Evolutionary conservation across 1,140 invertebrate species (phyloP), one percentile per base, ranked within the genome.

Genomic region (Drosophila tropicalis): DNA sequence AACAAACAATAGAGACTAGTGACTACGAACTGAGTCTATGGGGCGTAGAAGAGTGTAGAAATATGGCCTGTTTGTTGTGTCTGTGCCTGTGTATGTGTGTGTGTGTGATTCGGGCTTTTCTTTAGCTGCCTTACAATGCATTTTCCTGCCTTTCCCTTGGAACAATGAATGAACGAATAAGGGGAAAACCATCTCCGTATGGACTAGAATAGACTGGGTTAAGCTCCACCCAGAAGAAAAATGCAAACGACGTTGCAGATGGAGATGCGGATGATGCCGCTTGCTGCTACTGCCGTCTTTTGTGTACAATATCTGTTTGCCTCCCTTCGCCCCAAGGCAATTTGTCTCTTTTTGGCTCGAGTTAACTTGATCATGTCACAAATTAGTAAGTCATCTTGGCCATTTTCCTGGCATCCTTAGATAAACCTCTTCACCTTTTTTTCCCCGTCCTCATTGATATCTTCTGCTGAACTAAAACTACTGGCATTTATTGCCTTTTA

Each of bases 321-420:
- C 34, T 10, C 34, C 10, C 34, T 12, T 39, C 36, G 9, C 44
- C 44, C 44, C 17, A 10, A 9, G 40, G n/a, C 61, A 29, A 29
- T 55, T 51, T 55, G 44, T 54, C 51, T 32, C 70, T 74, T 62
- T 62, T 78, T 68, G 75, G 61, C 36, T 82, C 72, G 77, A 51
- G 66, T 71, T 90, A 89, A 89, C 85, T 78, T 81, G 85, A 89
- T 89, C 84, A 84, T 89, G 76, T 90, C 85, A 70, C 84, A 89
- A 89, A 89, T 89, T 89, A 89, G 80, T 90, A 89, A 90, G 80
- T 89, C 85, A 89, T 69, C 58, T 79, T 79, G 64, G 74, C 57
- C 70, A 47, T 70, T 76, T 65, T 76, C 72, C 70, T 70, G 76
- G 66, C 74, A 64, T 72, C 74, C 67, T 75, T 75, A 62, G 72